Evolutionary conservation across 2,888 invertebrate genomes (phyloP).

Genomic region (Pachydiplax longipennis): DNA sequence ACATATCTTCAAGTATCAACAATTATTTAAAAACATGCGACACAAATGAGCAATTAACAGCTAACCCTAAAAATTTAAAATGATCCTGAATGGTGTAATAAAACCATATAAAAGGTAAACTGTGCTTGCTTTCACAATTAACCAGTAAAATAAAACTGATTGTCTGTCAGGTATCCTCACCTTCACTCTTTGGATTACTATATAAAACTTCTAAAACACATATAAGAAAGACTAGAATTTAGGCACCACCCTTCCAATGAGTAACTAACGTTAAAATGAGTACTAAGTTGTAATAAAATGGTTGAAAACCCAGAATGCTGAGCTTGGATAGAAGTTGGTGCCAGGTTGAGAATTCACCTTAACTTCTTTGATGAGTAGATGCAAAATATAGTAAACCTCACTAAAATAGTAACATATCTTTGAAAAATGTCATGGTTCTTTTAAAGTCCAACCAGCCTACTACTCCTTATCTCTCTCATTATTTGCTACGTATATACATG

Average conservation of each 20-base stretch:
- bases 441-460: background rate
- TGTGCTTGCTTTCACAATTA: background rate
- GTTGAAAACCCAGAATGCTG: background rate
- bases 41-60: slow-evolving; percentile 37
- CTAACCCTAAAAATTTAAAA: background rate
- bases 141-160: slow-evolving; percentile 13
- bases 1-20: slow-evolving; percentile 17
- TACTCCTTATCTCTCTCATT: background rate
- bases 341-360: background rate
- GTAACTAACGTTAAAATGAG: background rate
- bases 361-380: slow-evolving; percentile 21
- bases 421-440: background rate
- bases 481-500: background rate
- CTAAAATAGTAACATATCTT: slow-evolving; percentile 7
- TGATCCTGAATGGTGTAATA: background rate
- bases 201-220: background rate
- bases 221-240: slow-evolving; percentile 22
- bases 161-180: slow-evolving; percentile 9
- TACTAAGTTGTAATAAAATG: background rate
- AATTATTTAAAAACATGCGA: slow-evolving; percentile 7
- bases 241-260: background rate
- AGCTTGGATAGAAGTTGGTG: background rate
- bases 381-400: slow-evolving; percentile 1
- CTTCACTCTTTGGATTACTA: background rate
- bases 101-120: background rate